Conservation (phyloP, 2,113 vertebrate genomes). For the Megalops atlanticus region DNA sequence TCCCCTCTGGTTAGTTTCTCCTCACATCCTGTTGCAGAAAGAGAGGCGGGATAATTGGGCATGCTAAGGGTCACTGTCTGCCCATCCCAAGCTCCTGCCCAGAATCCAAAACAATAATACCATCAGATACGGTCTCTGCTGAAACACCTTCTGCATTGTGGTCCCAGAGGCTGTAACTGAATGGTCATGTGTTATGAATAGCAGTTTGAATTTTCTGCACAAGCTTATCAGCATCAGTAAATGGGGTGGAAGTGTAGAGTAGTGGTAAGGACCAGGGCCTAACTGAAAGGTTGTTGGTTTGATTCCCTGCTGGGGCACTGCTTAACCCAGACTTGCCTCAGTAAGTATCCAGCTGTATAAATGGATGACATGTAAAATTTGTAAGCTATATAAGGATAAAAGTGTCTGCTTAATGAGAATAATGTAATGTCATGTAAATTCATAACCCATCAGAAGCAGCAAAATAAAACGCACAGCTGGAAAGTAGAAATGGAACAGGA, state of each 20-base stretch:
- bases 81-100: background rate
- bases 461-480: background rate
- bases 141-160: background rate
- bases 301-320: too few species aligned
- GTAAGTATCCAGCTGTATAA: too few species aligned
- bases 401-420: too few species aligned
- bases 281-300: too few species aligned
- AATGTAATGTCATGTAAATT: background rate
- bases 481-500: background rate
- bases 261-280: too few species aligned
- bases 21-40: background rate
- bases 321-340: too few species aligned
- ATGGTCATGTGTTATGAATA: background rate
- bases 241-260: too few species aligned
- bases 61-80: background rate
- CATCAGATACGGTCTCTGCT: too few species aligned
- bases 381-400: too few species aligned
- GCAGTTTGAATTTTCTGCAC: background rate
- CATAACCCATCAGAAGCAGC: background rate
- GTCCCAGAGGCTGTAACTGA: background rate
- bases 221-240: too few species aligned
- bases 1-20: background rate
- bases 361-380: too few species aligned
- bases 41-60: background rate
- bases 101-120: background rate